A percentile compares a stretch with the other conserved stretches of the same genome.
Conservation (phyloP, 2,888 invertebrate species). For the Hypena proboscidalis region DNA sequence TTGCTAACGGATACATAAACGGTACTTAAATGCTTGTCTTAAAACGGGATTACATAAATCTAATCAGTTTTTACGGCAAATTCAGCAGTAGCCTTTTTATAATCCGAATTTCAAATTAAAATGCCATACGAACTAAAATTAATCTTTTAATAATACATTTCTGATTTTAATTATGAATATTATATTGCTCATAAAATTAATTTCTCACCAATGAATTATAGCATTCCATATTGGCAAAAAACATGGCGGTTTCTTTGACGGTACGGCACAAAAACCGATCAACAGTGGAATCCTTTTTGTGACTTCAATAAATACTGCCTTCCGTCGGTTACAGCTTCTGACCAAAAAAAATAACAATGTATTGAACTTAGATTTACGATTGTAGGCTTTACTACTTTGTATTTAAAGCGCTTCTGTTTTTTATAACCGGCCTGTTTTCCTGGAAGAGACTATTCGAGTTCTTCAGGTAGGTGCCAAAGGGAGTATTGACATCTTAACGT, state of each 20-base stretch:
- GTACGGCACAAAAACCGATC: conserved; percentile 56
- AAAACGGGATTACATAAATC: conserved; percentile 1
- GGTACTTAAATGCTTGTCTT: not conserved
- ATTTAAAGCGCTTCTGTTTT: conserved; percentile 20
- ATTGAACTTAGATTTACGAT: conserved; percentile 10
- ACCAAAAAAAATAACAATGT: conserved; percentile 55
- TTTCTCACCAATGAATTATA: conserved; percentile 50
- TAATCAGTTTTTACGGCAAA: not conserved
- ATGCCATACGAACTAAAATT: not conserved
- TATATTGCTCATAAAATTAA: conserved; percentile 35
- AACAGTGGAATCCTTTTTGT: conserved; percentile 72
- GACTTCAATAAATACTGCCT: conserved; percentile 62
- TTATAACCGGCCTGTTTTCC: conserved; percentile 31
- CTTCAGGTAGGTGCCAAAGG: conserved; percentile 39
- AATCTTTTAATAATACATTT: conserved; percentile 1
- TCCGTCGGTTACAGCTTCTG: conserved; percentile 59
- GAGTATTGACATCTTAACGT: conserved; percentile 44
- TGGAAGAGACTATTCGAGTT: conserved; percentile 25
- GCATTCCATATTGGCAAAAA: conserved; percentile 43
- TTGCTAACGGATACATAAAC: not conserved
- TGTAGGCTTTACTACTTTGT: conserved; percentile 21
- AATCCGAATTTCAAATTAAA: not conserved
- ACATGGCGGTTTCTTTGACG: conserved; percentile 59
- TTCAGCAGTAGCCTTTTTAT: not conserved
- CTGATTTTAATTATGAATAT: conserved; percentile 11